Conservation (phyloP, 2,797 vertebrate species). For the Hipposideros larvatus region DNA sequence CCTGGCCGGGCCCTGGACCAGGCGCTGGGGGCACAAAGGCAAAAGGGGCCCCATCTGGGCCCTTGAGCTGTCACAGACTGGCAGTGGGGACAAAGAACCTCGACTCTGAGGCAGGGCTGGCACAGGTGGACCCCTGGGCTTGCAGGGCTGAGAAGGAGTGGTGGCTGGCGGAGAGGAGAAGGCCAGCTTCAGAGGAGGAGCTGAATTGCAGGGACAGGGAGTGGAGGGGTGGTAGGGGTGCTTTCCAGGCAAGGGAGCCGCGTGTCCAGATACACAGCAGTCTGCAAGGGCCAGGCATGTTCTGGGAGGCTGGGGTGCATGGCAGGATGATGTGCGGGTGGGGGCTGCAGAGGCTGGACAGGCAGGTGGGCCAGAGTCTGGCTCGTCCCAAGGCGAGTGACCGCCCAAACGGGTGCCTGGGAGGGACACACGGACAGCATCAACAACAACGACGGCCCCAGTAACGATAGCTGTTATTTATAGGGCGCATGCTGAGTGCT, state of each 20-base stretch:
- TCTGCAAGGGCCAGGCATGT: accelerated
- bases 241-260: accelerated
- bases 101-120: not conserved
- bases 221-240: accelerated
- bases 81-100: not conserved
- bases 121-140: not conserved
- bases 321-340: not conserved
- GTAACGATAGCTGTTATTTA: accelerated
- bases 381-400: not conserved
- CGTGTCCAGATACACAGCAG: not conserved
- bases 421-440: not conserved
- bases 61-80: not conserved
- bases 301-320: not conserved
- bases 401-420: not conserved
- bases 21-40: not conserved
- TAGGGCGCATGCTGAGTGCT: accelerated
- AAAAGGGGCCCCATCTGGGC: accelerated
- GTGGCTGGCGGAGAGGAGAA: not conserved
- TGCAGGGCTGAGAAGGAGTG: not conserved
- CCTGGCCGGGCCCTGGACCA: not conserved
- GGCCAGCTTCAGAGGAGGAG: not conserved
- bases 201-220: not conserved
- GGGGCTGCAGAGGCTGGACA: not conserved
- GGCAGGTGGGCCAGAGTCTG: not conserved
- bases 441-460: accelerated